phyloP scores from a whole-genome alignment of 35 echinoderm and acorn worm species.

The Ophiothrix spiculata region DNA sequence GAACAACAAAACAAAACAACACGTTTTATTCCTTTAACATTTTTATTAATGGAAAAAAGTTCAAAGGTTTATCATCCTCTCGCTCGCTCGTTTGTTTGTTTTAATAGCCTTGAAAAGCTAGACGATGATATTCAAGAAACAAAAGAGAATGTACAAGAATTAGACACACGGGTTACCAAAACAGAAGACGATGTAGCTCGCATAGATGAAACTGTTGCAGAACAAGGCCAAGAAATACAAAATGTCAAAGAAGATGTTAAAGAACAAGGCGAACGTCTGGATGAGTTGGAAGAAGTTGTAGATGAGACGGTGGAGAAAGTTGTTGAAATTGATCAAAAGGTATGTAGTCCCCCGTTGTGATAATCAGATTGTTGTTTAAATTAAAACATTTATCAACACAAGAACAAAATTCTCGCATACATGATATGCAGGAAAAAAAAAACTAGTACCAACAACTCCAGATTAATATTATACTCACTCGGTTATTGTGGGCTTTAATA shows the following conservation, averaged over 20 bases:
- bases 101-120: constrained; percentile 56
- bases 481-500: too few relatives aligned
- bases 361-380: too few relatives aligned
- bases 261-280: constrained; percentile 73
- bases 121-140: constrained; percentile 63
- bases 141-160: constrained; percentile 61
- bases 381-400: too few relatives aligned
- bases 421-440: too few relatives aligned
- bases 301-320: constrained; percentile 83
- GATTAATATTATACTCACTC: too few relatives aligned
- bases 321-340: constrained; percentile 94
- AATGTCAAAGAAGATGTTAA: constrained; percentile 77
- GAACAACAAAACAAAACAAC: neutral
- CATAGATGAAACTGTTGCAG: constrained; percentile 63
- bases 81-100: neutral
- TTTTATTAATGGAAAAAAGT: neutral
- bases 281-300: constrained; percentile 68
- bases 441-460: too few relatives aligned
- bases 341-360: too few relatives aligned
- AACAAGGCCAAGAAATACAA: constrained; percentile 69
- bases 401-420: too few relatives aligned
- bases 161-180: constrained; percentile 70
- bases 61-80: neutral
- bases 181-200: constrained; percentile 62
- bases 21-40: neutral